These are phyloP conservation scores for Willisornis vidua DNA, from an alignment of 2,113 vertebrate genomes.

Conservation along the genomic window DNA sequence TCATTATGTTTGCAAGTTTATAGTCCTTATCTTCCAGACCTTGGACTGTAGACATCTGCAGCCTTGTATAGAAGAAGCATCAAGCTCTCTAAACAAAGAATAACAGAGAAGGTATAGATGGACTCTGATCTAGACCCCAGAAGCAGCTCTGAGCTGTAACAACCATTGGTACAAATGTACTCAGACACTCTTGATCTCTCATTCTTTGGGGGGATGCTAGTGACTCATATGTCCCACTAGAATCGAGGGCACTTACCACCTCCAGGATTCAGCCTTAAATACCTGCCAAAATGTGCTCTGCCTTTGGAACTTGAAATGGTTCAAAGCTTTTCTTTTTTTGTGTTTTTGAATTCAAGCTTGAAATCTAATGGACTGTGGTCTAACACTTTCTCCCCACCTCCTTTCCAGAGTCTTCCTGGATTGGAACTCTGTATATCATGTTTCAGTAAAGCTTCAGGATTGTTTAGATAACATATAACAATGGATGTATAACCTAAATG, in stretches of 20 bases:
- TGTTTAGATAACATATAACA: background rate
- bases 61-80: background rate
- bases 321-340: background rate
- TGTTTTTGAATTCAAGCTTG: background rate
- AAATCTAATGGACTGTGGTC: background rate
- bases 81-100: background rate
- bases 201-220: background rate
- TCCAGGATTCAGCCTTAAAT: background rate
- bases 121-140: background rate
- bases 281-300: background rate
- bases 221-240: background rate
- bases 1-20: background rate
- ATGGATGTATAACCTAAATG: slow-evolving; percentile 10
- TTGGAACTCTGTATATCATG: background rate
- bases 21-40: background rate
- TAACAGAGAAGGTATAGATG: background rate
- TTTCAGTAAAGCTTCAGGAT: background rate
- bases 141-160: background rate
- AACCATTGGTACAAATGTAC: background rate
- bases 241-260: background rate
- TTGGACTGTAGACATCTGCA: background rate
- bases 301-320: background rate
- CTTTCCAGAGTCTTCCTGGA: background rate
- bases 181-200: background rate
- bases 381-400: background rate